Conservation (phyloP, 2,797 vertebrate genomes). For the Fratercula arctica region DNA sequence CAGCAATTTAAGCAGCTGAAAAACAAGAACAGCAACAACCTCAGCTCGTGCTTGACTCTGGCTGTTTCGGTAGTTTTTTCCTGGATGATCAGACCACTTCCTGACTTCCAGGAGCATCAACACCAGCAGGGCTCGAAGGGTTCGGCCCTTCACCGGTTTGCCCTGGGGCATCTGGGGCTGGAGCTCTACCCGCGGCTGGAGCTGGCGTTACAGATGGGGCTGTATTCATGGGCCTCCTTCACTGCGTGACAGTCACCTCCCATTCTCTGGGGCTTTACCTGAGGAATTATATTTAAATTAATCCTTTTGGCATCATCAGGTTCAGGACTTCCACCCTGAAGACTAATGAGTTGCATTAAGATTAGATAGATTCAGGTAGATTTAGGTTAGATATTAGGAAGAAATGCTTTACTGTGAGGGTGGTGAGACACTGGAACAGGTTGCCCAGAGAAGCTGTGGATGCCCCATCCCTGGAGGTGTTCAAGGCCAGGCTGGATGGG, state of each 20-base stretch:
- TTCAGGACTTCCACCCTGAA: neutral
- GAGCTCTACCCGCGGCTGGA: neutral
- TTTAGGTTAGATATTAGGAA: neutral
- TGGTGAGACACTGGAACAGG: neutral
- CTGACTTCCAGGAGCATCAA: neutral
- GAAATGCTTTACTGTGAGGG: neutral
- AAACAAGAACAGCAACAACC: neutral
- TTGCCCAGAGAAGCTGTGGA: neutral
- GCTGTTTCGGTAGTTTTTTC: neutral
- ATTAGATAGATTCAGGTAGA: neutral
- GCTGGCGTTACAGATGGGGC: accelerated
- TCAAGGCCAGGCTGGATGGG: neutral
- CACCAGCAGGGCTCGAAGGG: neutral
- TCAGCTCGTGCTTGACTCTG: accelerated
- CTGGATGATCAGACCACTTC: accelerated
- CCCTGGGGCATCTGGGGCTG: neutral
- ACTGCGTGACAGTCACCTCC: neutral
- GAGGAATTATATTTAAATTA: neutral
- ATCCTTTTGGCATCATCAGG: neutral
- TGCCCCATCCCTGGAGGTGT: neutral
- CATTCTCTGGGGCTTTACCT: neutral
- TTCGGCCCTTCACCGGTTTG: neutral
- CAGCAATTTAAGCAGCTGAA: neutral
- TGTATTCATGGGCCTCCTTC: neutral
- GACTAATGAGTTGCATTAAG: neutral